Percentiles rank a stretch among this genome's conserved stretches.
These are phyloP conservation scores for Manis pentadactyla DNA, from an alignment of 2,797 vertebrate species.

Conservation along the genomic window DNA sequence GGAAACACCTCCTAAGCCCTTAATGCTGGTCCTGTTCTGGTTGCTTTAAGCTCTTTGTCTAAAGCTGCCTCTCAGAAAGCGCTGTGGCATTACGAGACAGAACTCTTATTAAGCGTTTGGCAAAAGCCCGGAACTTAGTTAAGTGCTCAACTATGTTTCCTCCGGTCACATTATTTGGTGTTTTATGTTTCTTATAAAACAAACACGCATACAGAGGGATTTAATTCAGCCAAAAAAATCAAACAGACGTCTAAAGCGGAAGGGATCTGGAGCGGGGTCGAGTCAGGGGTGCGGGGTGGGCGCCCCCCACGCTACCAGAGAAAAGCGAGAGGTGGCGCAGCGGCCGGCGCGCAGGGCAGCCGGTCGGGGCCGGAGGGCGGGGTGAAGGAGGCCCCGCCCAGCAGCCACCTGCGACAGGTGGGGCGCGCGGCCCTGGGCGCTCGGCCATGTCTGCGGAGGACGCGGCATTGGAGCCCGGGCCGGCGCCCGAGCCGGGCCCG, in stretches of 20 bases:
- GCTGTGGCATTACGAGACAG: background rate
- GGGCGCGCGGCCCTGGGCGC: background rate
- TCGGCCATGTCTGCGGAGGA: conserved; percentile 66
- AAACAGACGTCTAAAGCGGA: rapidly evolving
- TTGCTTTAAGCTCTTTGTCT: background rate
- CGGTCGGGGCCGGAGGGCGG: background rate
- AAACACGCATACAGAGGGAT: background rate
- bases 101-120: background rate
- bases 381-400: background rate
- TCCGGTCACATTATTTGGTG: background rate
- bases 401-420: conserved; percentile 79
- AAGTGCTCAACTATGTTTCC: conserved; percentile 26
- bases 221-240: background rate
- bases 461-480: background rate
- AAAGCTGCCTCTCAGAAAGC: background rate
- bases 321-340: background rate
- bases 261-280: background rate
- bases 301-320: background rate
- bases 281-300: background rate
- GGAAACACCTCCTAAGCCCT: background rate
- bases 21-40: background rate
- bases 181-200: background rate
- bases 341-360: rapidly evolving
- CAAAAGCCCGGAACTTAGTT: background rate
- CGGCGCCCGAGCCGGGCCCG: conserved; percentile 71